Percentiles rank a stretch among this genome's conserved stretches.
phyloP scores from a whole-genome alignment of 2,888 invertebrate genomes.

The Ecliptopera silaceata region DNA sequence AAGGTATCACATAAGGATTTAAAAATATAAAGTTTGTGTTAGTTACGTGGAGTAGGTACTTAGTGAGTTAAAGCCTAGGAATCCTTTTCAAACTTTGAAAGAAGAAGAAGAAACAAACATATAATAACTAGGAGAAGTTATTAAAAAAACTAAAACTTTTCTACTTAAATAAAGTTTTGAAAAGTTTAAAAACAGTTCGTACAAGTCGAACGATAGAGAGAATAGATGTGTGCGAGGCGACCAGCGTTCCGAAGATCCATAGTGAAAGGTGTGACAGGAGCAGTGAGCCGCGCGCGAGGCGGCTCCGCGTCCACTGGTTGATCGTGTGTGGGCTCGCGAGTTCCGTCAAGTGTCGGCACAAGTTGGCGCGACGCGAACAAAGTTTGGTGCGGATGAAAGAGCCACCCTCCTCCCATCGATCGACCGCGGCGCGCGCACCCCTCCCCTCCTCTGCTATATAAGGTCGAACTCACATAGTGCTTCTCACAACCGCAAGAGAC shows the following conservation, averaged over 20 bases:
- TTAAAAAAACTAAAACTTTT: no score
- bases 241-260: not conserved
- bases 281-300: slow-evolving; percentile 39
- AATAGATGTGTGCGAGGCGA: not conserved
- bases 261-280: slow-evolving; percentile 12
- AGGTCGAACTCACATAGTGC: slow-evolving; percentile 66
- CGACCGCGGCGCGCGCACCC: slow-evolving; percentile 75
- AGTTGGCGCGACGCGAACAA: slow-evolving; percentile 63
- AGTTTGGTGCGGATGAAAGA: slow-evolving; percentile 61
- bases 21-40: no score
- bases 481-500: slow-evolving; percentile 83
- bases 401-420: slow-evolving; percentile 63
- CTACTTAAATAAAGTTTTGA: not conserved
- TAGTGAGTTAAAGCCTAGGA: no score
- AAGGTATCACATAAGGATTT: no score
- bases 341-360: slow-evolving; percentile 63
- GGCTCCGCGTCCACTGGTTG: slow-evolving; percentile 67
- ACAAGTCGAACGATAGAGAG: not conserved
- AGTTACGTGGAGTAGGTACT: no score
- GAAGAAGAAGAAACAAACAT: no score
- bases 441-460: slow-evolving; percentile 64
- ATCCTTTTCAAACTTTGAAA: no score
- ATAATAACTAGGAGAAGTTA: no score
- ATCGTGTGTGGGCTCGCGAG: slow-evolving; percentile 53
- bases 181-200: not conserved